These are phyloP conservation scores for Phrynocephalus guinanensis DNA, from an alignment of 2,797 vertebrate genomes.

Conservation along the genomic window DNA sequence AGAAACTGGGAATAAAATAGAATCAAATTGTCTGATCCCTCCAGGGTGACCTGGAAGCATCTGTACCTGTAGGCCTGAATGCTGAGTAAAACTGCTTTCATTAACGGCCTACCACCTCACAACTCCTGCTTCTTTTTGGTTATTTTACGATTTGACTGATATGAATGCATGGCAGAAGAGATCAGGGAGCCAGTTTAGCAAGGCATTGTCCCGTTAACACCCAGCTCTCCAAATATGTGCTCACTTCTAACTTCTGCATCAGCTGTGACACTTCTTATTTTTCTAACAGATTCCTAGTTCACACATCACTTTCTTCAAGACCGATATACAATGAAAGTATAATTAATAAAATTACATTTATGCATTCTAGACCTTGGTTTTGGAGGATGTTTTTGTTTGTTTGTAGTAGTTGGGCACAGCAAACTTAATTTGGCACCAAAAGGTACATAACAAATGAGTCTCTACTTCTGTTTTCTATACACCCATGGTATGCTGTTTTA, in stretches of 20 bases:
- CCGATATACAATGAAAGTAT: too few relatives aligned
- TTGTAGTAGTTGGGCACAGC: not conserved
- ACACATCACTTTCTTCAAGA: not conserved
- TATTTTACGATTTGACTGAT: not conserved
- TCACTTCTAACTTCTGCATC: not conserved
- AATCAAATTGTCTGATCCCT: not conserved
- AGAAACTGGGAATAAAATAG: not conserved
- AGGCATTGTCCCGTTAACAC: not conserved
- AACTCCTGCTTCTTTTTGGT: not conserved
- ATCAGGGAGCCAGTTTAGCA: not conserved
- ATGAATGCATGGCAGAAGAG: not conserved
- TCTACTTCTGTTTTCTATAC: fast-evolving
- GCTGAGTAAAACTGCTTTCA: not conserved
- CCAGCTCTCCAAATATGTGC: not conserved
- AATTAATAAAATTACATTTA: not conserved
- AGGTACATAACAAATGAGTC: not conserved
- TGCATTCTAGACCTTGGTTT: not conserved
- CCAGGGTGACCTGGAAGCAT: not conserved
- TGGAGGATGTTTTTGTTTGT: not conserved
- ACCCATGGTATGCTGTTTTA: conserved; percentile 51
- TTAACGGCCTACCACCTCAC: too few relatives aligned
- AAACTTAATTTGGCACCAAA: fast-evolving
- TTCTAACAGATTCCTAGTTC: not conserved
- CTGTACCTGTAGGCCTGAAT: not conserved
- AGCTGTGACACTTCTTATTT: not conserved